These are phyloP conservation scores for Xenops minutus DNA, from an alignment of 2,797 vertebrate genomes.

Conservation along the genomic window DNA sequence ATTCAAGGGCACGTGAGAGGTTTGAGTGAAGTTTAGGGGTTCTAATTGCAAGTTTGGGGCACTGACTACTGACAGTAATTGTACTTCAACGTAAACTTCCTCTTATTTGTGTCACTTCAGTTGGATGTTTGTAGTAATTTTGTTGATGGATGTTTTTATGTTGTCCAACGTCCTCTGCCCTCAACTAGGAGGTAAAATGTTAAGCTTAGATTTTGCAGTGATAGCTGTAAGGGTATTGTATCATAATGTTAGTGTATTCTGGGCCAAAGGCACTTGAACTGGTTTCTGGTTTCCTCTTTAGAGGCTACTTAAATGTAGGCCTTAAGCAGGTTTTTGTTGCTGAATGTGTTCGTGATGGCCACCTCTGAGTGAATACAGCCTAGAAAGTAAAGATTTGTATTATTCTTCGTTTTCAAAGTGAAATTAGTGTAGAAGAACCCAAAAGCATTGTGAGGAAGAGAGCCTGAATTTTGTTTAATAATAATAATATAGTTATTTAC, in stretches of 20 bases:
- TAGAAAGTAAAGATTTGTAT: not conserved
- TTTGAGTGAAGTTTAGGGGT: not conserved
- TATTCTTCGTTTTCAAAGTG: not conserved
- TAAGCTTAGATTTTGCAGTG: not conserved
- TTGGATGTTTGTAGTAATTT: not conserved
- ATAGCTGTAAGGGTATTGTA: not conserved
- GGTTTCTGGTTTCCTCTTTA: not conserved
- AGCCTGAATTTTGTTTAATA: not conserved
- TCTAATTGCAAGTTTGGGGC: not conserved
- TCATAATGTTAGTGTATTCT: not conserved
- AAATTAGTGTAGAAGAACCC: not conserved
- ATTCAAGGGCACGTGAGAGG: accelerated
- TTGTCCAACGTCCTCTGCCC: not conserved
- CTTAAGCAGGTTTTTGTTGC: not conserved
- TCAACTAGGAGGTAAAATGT: not conserved
- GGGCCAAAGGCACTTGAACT: not conserved
- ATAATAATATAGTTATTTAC: not conserved
- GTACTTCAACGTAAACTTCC: not conserved
- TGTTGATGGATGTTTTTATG: not conserved
- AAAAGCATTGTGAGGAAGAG: not conserved
- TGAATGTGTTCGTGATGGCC: not conserved
- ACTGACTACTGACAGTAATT: not conserved
- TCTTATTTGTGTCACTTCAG: not conserved
- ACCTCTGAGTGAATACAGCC: not conserved
- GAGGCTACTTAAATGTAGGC: not conserved